These are phyloP conservation scores for Pterobdella sp. DNA, from an alignment of 2,888 invertebrate genomes.

Conservation along the genomic window DNA sequence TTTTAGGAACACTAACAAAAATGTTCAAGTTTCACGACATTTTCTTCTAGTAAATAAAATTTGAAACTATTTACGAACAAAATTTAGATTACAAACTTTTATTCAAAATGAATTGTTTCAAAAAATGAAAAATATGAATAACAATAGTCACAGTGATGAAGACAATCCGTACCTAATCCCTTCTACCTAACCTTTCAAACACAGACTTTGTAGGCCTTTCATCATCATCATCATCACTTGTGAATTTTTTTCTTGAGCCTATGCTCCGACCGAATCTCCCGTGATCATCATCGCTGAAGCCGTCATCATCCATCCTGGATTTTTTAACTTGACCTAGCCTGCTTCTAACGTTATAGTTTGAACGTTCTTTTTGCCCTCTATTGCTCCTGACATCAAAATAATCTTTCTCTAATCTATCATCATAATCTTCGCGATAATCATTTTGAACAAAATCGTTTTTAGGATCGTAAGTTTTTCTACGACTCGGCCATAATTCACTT, in stretches of 20 bases:
- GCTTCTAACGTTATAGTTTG: neutral
- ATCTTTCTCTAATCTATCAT: no score
- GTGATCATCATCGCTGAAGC: neutral
- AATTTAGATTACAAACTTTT: no score
- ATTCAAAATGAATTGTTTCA: no score
- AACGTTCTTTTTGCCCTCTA: neutral
- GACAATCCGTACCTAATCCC: no score
- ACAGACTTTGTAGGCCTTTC: neutral
- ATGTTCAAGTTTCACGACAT: no score
- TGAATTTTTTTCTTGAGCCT: neutral
- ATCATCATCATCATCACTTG: neutral
- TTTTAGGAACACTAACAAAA: no score
- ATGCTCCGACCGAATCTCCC: neutral
- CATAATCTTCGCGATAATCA: neutral
- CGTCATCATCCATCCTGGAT: neutral
- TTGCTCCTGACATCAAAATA: no score
- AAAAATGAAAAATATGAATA: no score
- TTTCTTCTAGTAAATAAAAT: no score
- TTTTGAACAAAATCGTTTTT: neutral
- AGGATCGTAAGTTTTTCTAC: neutral
- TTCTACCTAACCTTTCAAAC: neutral
- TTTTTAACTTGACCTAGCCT: constrained; percentile 1
- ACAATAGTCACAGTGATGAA: no score
- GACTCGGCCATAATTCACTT: neutral
- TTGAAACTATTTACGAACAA: no score